Percentiles rank a stretch among this genome's conserved stretches.
These are phyloP conservation scores for Eunapius fragilis DNA, from an alignment of 37 sponge, comb jelly and placozoan species.

Conservation along the genomic window DNA sequence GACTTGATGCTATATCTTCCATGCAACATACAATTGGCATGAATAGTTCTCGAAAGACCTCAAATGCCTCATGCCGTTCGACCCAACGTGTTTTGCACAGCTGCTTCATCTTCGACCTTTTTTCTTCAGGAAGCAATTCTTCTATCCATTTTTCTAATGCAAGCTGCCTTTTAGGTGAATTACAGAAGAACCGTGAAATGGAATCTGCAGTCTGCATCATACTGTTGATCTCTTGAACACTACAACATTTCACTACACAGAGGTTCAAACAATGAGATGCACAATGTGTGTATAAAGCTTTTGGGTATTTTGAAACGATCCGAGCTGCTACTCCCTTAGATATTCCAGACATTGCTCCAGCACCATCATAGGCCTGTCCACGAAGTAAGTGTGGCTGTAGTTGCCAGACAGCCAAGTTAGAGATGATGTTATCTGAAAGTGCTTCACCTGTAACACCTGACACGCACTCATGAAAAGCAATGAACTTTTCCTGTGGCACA, in stretches of 20 bases:
- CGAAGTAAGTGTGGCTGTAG: slow-evolving; percentile 16
- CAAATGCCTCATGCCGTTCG: slow-evolving; percentile 56
- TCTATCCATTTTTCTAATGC: slow-evolving; percentile 27
- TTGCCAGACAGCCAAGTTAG: background rate
- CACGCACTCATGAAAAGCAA: slow-evolving; percentile 16
- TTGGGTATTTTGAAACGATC: slow-evolving; percentile 39
- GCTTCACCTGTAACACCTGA: slow-evolving; percentile 49
- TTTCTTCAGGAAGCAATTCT: slow-evolving; percentile 8
- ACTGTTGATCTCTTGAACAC: slow-evolving; percentile 17
- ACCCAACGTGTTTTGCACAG: slow-evolving; percentile 48
- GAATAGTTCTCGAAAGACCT: slow-evolving; percentile 42
- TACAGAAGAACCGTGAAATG: slow-evolving; percentile 21
- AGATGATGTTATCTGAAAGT: slow-evolving; percentile 30
- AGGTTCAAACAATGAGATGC: slow-evolving; percentile 19
- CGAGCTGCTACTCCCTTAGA: slow-evolving; percentile 46
- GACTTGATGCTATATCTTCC: slow-evolving; percentile 19
- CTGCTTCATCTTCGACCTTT: slow-evolving; percentile 10
- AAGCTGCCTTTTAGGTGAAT: slow-evolving; percentile 43
- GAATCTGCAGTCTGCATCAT: slow-evolving; percentile 40
- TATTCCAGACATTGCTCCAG: slow-evolving; percentile 60
- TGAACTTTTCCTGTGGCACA: no score
- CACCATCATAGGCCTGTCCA: slow-evolving; percentile 55
- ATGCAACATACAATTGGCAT: slow-evolving; percentile 1
- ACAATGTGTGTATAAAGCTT: slow-evolving; percentile 6
- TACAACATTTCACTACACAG: slow-evolving; percentile 23